Evolutionary conservation across 1,140 invertebrate genomes (phyloP).

Genomic region (Zaprionus kolodkinae): DNA sequence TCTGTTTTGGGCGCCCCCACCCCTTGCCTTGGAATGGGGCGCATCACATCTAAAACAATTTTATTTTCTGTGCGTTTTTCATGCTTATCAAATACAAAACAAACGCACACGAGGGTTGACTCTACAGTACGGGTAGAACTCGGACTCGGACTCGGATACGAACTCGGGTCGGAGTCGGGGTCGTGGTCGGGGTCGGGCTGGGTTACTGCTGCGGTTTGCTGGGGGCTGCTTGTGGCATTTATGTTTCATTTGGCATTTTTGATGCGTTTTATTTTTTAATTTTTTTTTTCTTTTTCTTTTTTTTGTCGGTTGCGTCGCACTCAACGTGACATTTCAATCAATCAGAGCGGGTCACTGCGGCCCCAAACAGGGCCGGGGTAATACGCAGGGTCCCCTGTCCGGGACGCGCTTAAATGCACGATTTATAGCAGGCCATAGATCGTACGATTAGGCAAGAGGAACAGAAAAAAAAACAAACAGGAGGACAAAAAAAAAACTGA

Average conservation of each 20-base stretch:
- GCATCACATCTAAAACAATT: slow-evolving; percentile 61
- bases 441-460: slow-evolving; percentile 35
- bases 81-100: slow-evolving; percentile 81
- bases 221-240: slow-evolving; percentile 60
- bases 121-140: neutral
- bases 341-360: slow-evolving; percentile 56
- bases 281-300: slow-evolving; percentile 58
- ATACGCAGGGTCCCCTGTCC: neutral
- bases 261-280: slow-evolving; percentile 68
- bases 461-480: neutral
- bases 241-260: slow-evolving; percentile 81
- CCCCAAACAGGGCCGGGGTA: slow-evolving; percentile 8
- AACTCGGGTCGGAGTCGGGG: no score
- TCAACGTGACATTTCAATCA: slow-evolving; percentile 83
- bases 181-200: slow-evolving; percentile 4
- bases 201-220: slow-evolving; percentile 49
- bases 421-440: slow-evolving; percentile 44
- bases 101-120: slow-evolving; percentile 67
- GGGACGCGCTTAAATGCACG: slow-evolving; percentile 35
- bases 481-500: neutral
- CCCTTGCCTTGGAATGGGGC: slow-evolving; percentile 23
- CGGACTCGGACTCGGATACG: no score
- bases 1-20: slow-evolving; percentile 60
- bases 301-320: slow-evolving; percentile 45
- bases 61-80: slow-evolving; percentile 72